Conservation (phyloP, 2,888 invertebrate genomes). For the Sinelater perroti region DNA sequence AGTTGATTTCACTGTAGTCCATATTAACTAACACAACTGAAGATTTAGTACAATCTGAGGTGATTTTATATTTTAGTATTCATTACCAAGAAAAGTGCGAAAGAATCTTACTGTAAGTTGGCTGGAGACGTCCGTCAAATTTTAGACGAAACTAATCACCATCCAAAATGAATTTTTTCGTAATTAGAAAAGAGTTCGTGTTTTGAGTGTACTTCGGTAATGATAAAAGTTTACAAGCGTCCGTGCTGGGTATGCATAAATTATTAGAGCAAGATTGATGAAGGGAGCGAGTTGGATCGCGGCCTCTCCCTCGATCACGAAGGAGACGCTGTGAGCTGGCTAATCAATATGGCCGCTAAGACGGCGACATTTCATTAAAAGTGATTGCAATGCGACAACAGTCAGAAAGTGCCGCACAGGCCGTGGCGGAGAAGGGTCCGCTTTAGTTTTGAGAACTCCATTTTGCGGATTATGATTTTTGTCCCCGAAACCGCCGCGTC, state of each 20-base stretch:
- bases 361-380: constrained; percentile 40
- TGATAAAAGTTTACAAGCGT: constrained; percentile 48
- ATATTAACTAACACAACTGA: too few relatives aligned
- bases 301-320: constrained; percentile 22
- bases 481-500: constrained; percentile 18
- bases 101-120: constrained; percentile 25
- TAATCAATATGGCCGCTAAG: constrained; percentile 39
- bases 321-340: constrained; percentile 28
- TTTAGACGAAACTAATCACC: constrained; percentile 39
- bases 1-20: too few relatives aligned
- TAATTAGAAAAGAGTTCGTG: constrained; percentile 43
- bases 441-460: constrained; percentile 9
- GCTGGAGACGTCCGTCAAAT: constrained; percentile 36
- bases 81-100: too few relatives aligned
- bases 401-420: constrained; percentile 18
- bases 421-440: constrained; percentile 1
- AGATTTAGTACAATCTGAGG: too few relatives aligned
- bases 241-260: constrained; percentile 47
- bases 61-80: too few relatives aligned
- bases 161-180: constrained; percentile 43
- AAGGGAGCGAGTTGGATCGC: constrained; percentile 40
- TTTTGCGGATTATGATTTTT: constrained; percentile 23
- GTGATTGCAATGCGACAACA: constrained; percentile 34
- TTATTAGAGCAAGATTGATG: constrained; percentile 52
- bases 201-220: constrained; percentile 43